Conservation (phyloP, 1,140 invertebrate species). For the Tetramorium alpestre region DNA sequence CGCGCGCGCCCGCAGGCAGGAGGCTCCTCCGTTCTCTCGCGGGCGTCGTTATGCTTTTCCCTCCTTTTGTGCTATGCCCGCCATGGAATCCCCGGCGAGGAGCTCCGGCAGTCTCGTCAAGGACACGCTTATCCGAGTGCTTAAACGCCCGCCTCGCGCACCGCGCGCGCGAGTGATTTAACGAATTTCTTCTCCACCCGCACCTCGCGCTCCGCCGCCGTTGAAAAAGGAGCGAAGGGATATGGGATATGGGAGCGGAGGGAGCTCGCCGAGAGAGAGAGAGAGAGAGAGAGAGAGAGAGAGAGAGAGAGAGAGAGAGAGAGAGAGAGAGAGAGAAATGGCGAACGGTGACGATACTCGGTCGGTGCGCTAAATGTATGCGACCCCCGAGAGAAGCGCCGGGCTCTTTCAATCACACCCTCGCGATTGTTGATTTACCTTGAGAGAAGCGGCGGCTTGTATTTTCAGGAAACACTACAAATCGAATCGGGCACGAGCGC, state of each 20-base stretch:
- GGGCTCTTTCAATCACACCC: conserved; percentile 12
- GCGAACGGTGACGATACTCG: neutral
- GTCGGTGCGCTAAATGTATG: neutral
- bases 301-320: neutral
- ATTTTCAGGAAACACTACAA: neutral
- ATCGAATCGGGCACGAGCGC: neutral
- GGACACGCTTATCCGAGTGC: conserved; percentile 53
- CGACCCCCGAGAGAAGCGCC: neutral
- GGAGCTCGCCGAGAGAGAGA: neutral
- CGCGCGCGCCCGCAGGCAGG: neutral
- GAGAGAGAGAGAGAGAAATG: neutral
- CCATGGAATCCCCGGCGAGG: conserved; percentile 62
- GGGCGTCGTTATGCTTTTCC: conserved; percentile 47
- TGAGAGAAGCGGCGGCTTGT: neutral
- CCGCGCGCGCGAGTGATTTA: conserved; percentile 27
- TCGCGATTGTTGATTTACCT: conserved; percentile 9
- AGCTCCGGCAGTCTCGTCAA: conserved; percentile 42
- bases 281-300: too few species aligned
- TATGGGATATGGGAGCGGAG: neutral
- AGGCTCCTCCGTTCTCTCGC: neutral
- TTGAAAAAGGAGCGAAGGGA: neutral
- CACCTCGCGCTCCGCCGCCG: neutral
- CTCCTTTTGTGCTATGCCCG: conserved; percentile 40
- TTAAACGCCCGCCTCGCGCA: conserved; percentile 44
- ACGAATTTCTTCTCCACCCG: neutral